Base-by-base conservation (phyloP, 2,888 invertebrate genomes). In the Dyspetes luteomarginatus region DNA sequence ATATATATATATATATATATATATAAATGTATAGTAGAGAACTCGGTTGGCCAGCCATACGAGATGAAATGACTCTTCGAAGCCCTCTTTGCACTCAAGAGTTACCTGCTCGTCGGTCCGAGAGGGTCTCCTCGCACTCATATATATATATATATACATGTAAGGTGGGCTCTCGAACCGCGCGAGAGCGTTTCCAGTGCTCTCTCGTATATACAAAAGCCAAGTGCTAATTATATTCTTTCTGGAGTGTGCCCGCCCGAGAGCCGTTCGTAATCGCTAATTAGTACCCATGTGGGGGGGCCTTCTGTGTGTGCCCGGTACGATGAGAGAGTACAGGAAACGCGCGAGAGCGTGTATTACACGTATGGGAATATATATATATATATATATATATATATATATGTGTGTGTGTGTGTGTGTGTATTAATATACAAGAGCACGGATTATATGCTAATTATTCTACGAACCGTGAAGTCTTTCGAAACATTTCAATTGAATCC, bases 161-260 rank as follows among this genome's bases (percentile, higher is more conserved):
- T 50, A 60, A 19, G 19, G 28, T 74, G 68, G 64, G 55, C 64
- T 77, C 82, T 79, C 65, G 78, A 77, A 74, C 30, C 58, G 24
- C 65, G 45, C 55, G 64, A 73, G 69, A 65, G 77, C 60, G 41
- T 72, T 71, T 56, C 64, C 48, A 62, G 68, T 67, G 62, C 43
- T 50, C 68, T 74, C 74, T 48, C 41, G 24, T 65, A 78, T 69
- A 82, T 50, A 76, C 81, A 81, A 86, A 86, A 81, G 68, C 80
- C 85, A 82, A 88, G 89, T 86, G 86, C 86, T 89, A 89, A 89
- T 89, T 89, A 89, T 87, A 88, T 88, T 87, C 84, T 82, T 84
- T 85, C 83, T 84, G 82, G 87, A 87, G 83, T 85, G 82, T 75
- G 55, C 67, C 83, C 82, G 85, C 83, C 82, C 83, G 84, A 72